These are phyloP conservation scores for Alentia gelatinosa DNA, from an alignment of 2,888 invertebrate species.

Conservation along the genomic window DNA sequence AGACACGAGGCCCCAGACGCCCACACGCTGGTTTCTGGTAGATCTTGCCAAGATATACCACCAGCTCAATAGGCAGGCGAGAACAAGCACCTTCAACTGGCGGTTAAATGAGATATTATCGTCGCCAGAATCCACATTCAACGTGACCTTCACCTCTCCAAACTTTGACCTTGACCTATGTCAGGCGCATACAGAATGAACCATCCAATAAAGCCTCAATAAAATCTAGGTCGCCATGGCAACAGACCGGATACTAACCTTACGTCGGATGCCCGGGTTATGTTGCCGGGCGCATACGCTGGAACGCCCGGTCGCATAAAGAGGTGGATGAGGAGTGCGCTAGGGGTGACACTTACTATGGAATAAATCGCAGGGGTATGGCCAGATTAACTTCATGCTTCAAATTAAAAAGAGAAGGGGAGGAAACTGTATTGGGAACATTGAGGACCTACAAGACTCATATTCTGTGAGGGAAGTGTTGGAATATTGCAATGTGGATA, in stretches of 20 bases:
- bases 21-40: background rate
- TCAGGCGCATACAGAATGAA: background rate
- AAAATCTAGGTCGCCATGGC: constrained; percentile 1
- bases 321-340: too few species aligned
- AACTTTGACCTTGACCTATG: background rate
- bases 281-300: too few species aligned
- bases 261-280: background rate
- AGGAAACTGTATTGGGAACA: too few species aligned
- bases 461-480: too few species aligned
- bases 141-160: background rate
- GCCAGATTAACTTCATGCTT: too few species aligned
- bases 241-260: background rate
- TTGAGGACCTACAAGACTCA: too few species aligned
- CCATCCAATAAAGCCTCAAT: background rate
- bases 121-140: background rate
- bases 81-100: background rate
- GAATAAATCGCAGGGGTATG: too few species aligned
- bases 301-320: too few species aligned
- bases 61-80: background rate
- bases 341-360: too few species aligned
- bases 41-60: background rate
- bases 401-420: too few species aligned
- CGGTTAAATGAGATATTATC: background rate
- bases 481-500: too few species aligned
- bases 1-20: background rate